A percentile compares a stretch with the other conserved stretches of the same genome.
phyloP scores from a whole-genome alignment of 2,888 invertebrate species.

The Galerucella nymphaeae region DNA sequence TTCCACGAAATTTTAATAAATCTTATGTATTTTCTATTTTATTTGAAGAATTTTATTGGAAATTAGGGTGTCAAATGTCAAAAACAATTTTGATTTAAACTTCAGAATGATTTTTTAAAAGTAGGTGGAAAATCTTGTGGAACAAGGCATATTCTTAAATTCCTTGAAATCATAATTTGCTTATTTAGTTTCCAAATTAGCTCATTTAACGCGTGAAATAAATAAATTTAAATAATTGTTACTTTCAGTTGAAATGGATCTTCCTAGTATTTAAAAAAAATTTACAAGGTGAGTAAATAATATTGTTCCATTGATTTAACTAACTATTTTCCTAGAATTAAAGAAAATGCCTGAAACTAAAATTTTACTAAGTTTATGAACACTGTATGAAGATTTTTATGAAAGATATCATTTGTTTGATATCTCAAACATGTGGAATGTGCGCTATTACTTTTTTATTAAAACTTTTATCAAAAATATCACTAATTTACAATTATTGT shows the following conservation, averaged over 20 bases:
- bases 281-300: neutral
- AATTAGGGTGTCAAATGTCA: neutral
- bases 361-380: slow-evolving; percentile 37
- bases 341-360: slow-evolving; percentile 16
- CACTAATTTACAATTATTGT: slow-evolving; percentile 47
- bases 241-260: neutral
- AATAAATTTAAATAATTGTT: neutral
- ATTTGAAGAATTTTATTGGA: too few species aligned
- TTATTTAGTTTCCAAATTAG: neutral
- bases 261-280: too few species aligned
- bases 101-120: neutral
- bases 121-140: slow-evolving; percentile 8
- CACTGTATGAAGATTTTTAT: slow-evolving; percentile 42
- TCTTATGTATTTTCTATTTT: neutral
- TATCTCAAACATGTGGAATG: slow-evolving; percentile 48
- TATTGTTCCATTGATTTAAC: neutral
- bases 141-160: slow-evolving; percentile 25
- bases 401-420: slow-evolving; percentile 48
- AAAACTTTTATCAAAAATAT: slow-evolving; percentile 50
- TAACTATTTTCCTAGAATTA: neutral
- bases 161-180: slow-evolving; percentile 11
- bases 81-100: neutral
- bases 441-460: slow-evolving; percentile 36
- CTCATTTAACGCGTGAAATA: too few species aligned
- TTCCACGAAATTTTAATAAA: slow-evolving; percentile 10